Base-by-base conservation (phyloP, 2,888 invertebrate genomes). In the Pristionchus exspectatus region DNA sequence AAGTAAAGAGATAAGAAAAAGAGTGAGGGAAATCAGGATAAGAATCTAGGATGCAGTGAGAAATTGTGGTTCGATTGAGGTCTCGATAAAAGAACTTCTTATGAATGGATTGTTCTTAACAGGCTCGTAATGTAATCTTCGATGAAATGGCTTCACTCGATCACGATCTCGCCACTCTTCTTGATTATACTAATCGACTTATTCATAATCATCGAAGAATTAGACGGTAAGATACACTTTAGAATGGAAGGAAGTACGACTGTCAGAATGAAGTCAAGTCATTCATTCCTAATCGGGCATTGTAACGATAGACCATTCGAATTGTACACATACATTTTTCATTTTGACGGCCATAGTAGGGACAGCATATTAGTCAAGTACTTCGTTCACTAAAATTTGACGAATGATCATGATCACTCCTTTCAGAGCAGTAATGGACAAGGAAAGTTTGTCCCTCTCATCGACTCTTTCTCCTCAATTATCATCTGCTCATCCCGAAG, bases 111-210 rank as follows among this genome's bases (percentile, higher is more conserved):
- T 44, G 9, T 50, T 16, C 21, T 24, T 81, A 38, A 1, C 81
- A 85, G 59, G 85, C 85, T 59, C 74, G 69, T 30, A 83, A 50
- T 44, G 66, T 12, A 27, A 50, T 89, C n/a, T 89, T 89, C 66
- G 89, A 89, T 59, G 89, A 89, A 33, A 63, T 89, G 27, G 89
- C 89, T 10, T 27, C 54, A 14, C 72, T 89, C 21, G 89, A 89
- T 59, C 74, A 81, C 27, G 54, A 81, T 44, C 63, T 89, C 16
- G 89, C 89, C 38, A 30, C 59, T 56, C 85, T 85, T 59, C 33
- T 85, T 27, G 33, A 85, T n/a, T 85, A 85, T 33, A 59, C 59
- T 7, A 85, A 85, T 27, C 21, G 24, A 56, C 59, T 85, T 14
- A 85, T 85, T 24, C 30, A 85, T 16, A 56, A 59, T 33, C 85